Conservation (phyloP, 2,797 vertebrate genomes). For the Neoniphon sammara region DNA sequence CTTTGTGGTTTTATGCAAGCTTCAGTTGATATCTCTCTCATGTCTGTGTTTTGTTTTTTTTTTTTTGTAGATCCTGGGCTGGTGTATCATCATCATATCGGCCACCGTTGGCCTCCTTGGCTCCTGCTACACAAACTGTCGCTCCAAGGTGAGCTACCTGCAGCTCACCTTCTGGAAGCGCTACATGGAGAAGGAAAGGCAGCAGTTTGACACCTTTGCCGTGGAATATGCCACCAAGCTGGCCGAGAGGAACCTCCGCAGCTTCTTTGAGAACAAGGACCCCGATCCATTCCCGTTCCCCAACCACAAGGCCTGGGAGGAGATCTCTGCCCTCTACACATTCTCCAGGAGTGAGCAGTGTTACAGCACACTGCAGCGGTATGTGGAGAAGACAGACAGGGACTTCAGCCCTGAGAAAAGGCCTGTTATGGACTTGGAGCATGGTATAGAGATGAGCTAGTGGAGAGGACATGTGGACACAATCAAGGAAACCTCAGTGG, state of each 20-base stretch:
- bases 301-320: constrained; percentile 90
- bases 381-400: constrained; percentile 83
- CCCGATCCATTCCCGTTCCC: constrained; percentile 87
- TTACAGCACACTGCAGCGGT: constrained; percentile 91
- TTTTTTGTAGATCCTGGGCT: constrained; percentile 89
- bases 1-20: neutral
- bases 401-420: constrained; percentile 74
- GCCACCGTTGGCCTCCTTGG: constrained; percentile 82
- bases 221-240: constrained; percentile 87
- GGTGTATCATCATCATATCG: constrained; percentile 86
- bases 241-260: constrained; percentile 89
- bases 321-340: constrained; percentile 86
- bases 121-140: constrained; percentile 88
- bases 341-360: constrained; percentile 84
- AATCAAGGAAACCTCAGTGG: neutral
- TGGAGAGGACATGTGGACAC: neutral
- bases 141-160: constrained; percentile 91
- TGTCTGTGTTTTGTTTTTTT: too few relatives aligned
- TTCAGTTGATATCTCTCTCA: neutral
- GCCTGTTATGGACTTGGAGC: constrained; percentile 72
- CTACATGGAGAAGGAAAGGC: constrained; percentile 88
- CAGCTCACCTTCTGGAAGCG: constrained; percentile 91
- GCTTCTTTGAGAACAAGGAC: constrained; percentile 91
- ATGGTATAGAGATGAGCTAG: constrained; percentile 60
- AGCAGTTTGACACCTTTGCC: constrained; percentile 85